phyloP scores from a whole-genome alignment of 2,888 invertebrate species.

The Mellilla xanthometata region DNA sequence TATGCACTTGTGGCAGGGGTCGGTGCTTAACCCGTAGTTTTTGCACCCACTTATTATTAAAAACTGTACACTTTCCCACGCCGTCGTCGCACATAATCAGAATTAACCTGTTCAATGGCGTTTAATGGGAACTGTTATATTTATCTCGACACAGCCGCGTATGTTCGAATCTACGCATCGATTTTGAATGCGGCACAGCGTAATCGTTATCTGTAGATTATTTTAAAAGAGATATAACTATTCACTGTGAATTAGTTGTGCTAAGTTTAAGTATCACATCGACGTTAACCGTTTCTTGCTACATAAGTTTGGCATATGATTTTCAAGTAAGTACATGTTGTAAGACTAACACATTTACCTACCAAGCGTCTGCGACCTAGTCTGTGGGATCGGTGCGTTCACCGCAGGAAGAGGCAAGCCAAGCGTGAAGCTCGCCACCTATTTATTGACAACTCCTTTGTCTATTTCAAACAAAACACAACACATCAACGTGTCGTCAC shows the following conservation, averaged over 20 bases:
- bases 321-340: background rate
- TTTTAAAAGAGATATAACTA: too few species aligned
- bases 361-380: conserved; percentile 27
- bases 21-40: conserved; percentile 62
- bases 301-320: conserved; percentile 1
- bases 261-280: too few species aligned
- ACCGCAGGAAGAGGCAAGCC: conserved; percentile 74
- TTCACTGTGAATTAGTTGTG: too few species aligned
- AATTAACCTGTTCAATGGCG: conserved; percentile 54
- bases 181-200: too few species aligned
- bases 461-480: conserved; percentile 25
- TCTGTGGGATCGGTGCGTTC: conserved; percentile 44
- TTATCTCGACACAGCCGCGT: conserved; percentile 4
- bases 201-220: too few species aligned
- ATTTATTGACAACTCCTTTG: conserved; percentile 58
- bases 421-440: conserved; percentile 71
- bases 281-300: conserved; percentile 4
- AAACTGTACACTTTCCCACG: conserved; percentile 68
- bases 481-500: conserved; percentile 14
- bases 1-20: conserved; percentile 75
- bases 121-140: conserved; percentile 22
- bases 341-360: conserved; percentile 8
- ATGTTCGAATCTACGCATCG: background rate
- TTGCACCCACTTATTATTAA: conserved; percentile 68
- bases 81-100: conserved; percentile 53